Conservation (phyloP, 2,888 invertebrate species). For the Invenusta paracnida region DNA sequence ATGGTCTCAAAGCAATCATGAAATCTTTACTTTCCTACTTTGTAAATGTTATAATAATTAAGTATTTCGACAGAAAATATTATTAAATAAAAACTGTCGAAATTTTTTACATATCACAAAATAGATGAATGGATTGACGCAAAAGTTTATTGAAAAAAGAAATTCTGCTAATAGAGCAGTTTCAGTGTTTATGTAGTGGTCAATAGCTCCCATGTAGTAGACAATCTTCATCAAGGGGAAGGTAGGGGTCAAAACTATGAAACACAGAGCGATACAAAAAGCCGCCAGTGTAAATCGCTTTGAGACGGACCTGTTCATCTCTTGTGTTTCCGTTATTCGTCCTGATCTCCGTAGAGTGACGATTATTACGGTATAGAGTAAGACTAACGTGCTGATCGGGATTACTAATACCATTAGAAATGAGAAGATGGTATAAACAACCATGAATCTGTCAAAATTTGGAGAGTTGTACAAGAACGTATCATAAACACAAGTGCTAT, state of each 20-base stretch:
- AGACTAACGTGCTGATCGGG: background rate
- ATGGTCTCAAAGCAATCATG: no score
- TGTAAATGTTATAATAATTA: no score
- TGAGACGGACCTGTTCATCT: background rate
- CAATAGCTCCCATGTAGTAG: background rate
- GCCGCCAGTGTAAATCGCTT: background rate
- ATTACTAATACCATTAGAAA: background rate
- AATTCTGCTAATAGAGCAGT: background rate
- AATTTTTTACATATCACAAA: background rate
- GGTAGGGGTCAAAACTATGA: background rate
- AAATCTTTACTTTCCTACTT: no score
- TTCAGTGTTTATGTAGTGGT: background rate
- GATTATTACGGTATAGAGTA: background rate
- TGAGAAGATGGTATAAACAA: background rate
- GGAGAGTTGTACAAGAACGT: background rate
- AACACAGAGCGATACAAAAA: background rate
- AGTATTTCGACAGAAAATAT: no score
- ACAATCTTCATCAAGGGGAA: background rate
- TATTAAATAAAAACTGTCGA: background rate
- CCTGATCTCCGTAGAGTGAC: background rate
- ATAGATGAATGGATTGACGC: background rate
- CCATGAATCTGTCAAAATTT: background rate
- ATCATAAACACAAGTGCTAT: background rate
- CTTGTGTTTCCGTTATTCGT: background rate
- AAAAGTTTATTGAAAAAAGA: background rate